Evolutionary conservation across 2,888 invertebrate genomes (phyloP).

Genomic region (Anoplius nigerrimus): DNA sequence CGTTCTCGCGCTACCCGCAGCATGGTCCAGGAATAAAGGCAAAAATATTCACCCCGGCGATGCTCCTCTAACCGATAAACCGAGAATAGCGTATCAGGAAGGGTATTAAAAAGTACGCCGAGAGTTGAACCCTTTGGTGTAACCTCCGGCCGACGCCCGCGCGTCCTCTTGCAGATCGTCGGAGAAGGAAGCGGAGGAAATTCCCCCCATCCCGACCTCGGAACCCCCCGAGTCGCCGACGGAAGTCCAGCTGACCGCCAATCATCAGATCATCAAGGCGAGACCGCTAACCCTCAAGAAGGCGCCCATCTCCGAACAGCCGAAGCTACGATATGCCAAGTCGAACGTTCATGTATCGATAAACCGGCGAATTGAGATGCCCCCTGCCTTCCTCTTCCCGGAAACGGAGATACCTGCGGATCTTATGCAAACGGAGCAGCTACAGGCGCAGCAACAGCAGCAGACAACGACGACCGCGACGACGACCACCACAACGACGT

Average conservation of each 20-base stretch:
- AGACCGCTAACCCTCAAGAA: conserved; percentile 90
- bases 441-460: conserved; percentile 62
- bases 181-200: conserved; percentile 68
- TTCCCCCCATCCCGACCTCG: conserved; percentile 71
- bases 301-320: conserved; percentile 87
- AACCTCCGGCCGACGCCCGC: too few species aligned
- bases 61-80: too few species aligned
- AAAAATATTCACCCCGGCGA: too few species aligned
- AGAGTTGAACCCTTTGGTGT: too few species aligned
- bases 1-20: too few species aligned
- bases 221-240: conserved; percentile 73
- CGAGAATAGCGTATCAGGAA: too few species aligned
- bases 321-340: conserved; percentile 81
- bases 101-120: too few species aligned
- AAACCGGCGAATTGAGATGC: conserved; percentile 87
- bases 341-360: conserved; percentile 82
- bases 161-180: neutral
- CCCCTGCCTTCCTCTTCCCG: conserved; percentile 87
- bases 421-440: conserved; percentile 74
- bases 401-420: conserved; percentile 83
- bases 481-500: too few species aligned
- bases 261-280: conserved; percentile 81
- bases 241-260: conserved; percentile 57
- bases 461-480: neutral
- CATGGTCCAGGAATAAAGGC: too few species aligned